phyloP scores from a whole-genome alignment of 2,888 invertebrate genomes.

The Drosophila colorata region DNA sequence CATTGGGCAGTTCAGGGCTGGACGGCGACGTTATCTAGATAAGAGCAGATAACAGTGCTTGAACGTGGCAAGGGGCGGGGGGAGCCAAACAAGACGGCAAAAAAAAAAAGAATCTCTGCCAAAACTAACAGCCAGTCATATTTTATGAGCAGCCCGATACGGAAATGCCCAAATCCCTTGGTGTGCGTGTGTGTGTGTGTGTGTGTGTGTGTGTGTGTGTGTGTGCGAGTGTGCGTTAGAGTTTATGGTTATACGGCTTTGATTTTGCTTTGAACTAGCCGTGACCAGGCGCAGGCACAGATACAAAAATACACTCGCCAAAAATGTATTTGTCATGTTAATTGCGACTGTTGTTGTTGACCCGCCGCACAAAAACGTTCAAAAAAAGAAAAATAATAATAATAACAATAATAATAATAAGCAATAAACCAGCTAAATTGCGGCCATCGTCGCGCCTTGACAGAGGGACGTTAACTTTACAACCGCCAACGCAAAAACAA shows the following conservation, averaged over 20 bases:
- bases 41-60: conserved; percentile 64
- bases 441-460: conserved; percentile 38
- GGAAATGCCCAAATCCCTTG: conserved; percentile 41
- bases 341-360: conserved; percentile 34
- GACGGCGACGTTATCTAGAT: conserved; percentile 60
- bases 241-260: conserved; percentile 74
- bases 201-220: conserved; percentile 4
- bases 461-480: conserved; percentile 47
- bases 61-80: background rate
- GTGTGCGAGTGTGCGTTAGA: conserved; percentile 13
- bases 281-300: conserved; percentile 38
- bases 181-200: conserved; percentile 13
- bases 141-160: conserved; percentile 62
- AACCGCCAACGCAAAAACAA: conserved; percentile 42
- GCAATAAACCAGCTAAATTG: conserved; percentile 47
- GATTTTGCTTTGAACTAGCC: conserved; percentile 75
- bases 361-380: conserved; percentile 22
- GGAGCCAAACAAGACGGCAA: conserved; percentile 5
- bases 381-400: conserved; percentile 22
- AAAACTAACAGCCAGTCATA: conserved; percentile 48
- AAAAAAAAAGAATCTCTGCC: conserved; percentile 62
- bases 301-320: conserved; percentile 18
- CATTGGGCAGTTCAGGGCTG: conserved; percentile 70
- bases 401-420: conserved; percentile 41
- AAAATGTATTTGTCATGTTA: conserved; percentile 51